Conservation (phyloP, 2,888 invertebrate species). For the Cosmorhoe ocellata region DNA sequence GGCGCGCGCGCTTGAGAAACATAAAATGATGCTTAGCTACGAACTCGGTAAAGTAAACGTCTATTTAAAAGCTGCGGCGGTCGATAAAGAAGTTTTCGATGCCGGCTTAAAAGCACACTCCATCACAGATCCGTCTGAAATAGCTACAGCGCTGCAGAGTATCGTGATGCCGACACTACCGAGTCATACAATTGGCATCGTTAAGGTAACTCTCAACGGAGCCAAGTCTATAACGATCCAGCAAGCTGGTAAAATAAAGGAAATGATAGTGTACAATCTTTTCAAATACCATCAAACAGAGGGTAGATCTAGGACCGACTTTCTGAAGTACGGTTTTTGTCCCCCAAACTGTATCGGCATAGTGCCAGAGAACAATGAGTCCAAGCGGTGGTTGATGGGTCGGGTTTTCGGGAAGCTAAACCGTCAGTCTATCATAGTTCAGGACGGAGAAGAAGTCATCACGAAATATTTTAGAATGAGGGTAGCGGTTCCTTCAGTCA, state of each 20-base stretch:
- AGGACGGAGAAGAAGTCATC: slow-evolving; percentile 49
- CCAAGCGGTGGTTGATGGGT: slow-evolving; percentile 58
- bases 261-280: slow-evolving; percentile 58
- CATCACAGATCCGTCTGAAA: slow-evolving; percentile 32
- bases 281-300: slow-evolving; percentile 57
- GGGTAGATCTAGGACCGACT: slow-evolving; percentile 55
- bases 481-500: slow-evolving; percentile 32
- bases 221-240: slow-evolving; percentile 47
- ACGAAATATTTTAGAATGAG: slow-evolving; percentile 54
- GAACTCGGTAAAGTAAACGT: slow-evolving; percentile 72
- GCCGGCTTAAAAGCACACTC: slow-evolving; percentile 54
- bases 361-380: slow-evolving; percentile 60
- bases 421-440: slow-evolving; percentile 45
- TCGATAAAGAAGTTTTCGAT: slow-evolving; percentile 69
- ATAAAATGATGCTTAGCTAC: slow-evolving; percentile 67
- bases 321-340: slow-evolving; percentile 61
- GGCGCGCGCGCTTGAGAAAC: slow-evolving; percentile 59
- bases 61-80: slow-evolving; percentile 63
- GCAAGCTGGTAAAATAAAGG: slow-evolving; percentile 63
- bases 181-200: slow-evolving; percentile 17
- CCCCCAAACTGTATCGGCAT: slow-evolving; percentile 61
- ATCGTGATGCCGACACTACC: slow-evolving; percentile 56
- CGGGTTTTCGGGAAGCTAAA: slow-evolving; percentile 56
- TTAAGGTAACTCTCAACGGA: slow-evolving; percentile 60
- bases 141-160: slow-evolving; percentile 43